A percentile compares a stretch with the other conserved stretches of the same genome.
phyloP scores from a whole-genome alignment of 2,888 invertebrate species.

The Mesochorus sp. region DNA sequence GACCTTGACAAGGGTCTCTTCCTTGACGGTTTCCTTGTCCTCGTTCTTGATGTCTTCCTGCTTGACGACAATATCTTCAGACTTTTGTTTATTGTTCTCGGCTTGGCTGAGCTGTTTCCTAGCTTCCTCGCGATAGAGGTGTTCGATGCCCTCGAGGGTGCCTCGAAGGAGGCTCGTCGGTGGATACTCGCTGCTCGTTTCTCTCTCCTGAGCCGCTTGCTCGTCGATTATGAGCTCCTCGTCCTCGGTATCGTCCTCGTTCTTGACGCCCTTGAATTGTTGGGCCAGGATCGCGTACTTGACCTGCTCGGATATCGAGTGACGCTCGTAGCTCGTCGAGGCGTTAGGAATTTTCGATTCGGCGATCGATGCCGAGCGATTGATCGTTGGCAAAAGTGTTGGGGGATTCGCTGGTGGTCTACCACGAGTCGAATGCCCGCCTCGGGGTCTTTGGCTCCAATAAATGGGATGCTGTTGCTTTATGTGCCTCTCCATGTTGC shows the following conservation, averaged over 20 bases:
- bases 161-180: slow-evolving; percentile 74
- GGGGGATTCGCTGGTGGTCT: slow-evolving; percentile 82
- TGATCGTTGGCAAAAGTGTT: slow-evolving; percentile 68
- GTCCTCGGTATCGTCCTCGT: slow-evolving; percentile 87
- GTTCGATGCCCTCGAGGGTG: slow-evolving; percentile 71
- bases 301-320: slow-evolving; percentile 86
- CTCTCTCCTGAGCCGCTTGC: slow-evolving; percentile 82
- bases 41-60: slow-evolving; percentile 62
- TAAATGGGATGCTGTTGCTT: slow-evolving; percentile 96
- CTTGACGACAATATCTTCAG: too few relatives aligned
- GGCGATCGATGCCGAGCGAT: too few relatives aligned
- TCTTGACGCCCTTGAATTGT: slow-evolving; percentile 85
- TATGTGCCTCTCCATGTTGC: slow-evolving; percentile 97
- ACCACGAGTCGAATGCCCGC: slow-evolving; percentile 83
- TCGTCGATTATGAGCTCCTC: slow-evolving; percentile 88
- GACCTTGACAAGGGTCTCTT: slow-evolving; percentile 5
- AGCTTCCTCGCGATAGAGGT: slow-evolving; percentile 50
- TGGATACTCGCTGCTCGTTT: slow-evolving; percentile 64
- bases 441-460: slow-evolving; percentile 91
- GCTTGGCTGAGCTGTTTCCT: slow-evolving; percentile 63
- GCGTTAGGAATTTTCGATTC: slow-evolving; percentile 79
- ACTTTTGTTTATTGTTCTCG: too few relatives aligned
- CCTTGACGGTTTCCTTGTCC: slow-evolving; percentile 68
- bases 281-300: slow-evolving; percentile 91
- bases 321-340: slow-evolving; percentile 80